Percentiles rank a stretch among this genome's conserved stretches.
phyloP scores from a whole-genome alignment of 2,888 invertebrate genomes.

The Ochropacha duplaris region DNA sequence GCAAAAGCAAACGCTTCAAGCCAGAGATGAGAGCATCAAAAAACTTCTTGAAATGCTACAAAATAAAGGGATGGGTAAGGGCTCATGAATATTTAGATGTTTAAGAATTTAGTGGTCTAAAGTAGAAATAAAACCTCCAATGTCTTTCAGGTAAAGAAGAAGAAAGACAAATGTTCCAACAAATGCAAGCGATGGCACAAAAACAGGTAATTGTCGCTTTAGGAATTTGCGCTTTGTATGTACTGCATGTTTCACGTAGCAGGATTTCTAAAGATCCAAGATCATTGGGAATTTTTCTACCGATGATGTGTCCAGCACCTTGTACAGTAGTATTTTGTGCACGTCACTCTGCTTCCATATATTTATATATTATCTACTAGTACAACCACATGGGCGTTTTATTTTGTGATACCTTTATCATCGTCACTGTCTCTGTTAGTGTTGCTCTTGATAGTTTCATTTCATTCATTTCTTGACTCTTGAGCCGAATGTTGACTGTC shows the following conservation, averaged over 20 bases:
- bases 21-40: constrained; percentile 98
- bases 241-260: constrained; percentile 28
- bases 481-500: constrained; percentile 75
- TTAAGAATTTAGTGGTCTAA: constrained; percentile 11
- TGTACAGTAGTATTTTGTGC: constrained; percentile 58
- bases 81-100: not conserved
- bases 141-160: constrained; percentile 93
- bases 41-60: constrained; percentile 99
- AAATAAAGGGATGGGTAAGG: constrained; percentile 97
- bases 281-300: constrained; percentile 54
- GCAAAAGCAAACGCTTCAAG: constrained; percentile 98
- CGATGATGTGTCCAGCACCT: constrained; percentile 52
- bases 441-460: constrained; percentile 81
- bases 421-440: constrained; percentile 80
- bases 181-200: constrained; percentile 98
- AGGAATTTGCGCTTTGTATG: constrained; percentile 47
- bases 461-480: constrained; percentile 76
- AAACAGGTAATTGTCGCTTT: constrained; percentile 90
- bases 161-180: constrained; percentile 97
- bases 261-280: constrained; percentile 40
- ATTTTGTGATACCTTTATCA: constrained; percentile 83
- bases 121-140: constrained; percentile 67
- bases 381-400: constrained; percentile 79
- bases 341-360: constrained; percentile 74
- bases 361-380: constrained; percentile 54